Conservation (phyloP, 64 coral and sea anemone genomes). For the Hydrozoanthus tunicans region DNA sequence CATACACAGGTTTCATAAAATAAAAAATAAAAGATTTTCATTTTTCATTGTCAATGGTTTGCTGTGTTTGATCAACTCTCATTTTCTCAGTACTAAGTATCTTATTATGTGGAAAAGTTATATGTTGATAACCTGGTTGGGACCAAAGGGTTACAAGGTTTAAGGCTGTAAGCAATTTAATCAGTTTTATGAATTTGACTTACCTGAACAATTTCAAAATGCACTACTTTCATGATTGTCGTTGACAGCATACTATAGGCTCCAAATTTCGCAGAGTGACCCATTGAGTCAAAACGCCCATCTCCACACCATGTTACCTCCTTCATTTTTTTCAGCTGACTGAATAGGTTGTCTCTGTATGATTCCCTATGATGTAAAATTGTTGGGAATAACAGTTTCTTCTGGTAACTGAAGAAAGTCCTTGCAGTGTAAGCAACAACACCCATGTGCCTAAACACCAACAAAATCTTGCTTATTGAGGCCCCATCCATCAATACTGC, state of each 20-base stretch:
- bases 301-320: conserved; percentile 56
- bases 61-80: too few relatives aligned
- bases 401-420: conserved; percentile 58
- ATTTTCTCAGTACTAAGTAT: too few relatives aligned
- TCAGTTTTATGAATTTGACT: not conserved
- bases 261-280: not conserved
- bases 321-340: conserved; percentile 37
- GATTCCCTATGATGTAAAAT: conserved; percentile 38
- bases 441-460: conserved; percentile 60
- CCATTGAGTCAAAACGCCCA: conserved; percentile 51
- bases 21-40: too few relatives aligned
- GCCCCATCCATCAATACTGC: conserved; percentile 57
- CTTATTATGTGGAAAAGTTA: too few relatives aligned
- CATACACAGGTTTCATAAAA: too few relatives aligned
- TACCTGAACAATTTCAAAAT: not conserved
- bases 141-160: not conserved
- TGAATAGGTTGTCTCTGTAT: conserved; percentile 5
- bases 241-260: not conserved
- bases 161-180: not conserved
- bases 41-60: too few relatives aligned
- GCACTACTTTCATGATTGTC: not conserved
- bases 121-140: too few relatives aligned
- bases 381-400: conserved; percentile 54
- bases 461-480: conserved; percentile 58
- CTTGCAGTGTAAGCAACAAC: not conserved